These are phyloP conservation scores for Syrmaticus mikado DNA, from an alignment of 2,113 vertebrate species.

Conservation along the genomic window DNA sequence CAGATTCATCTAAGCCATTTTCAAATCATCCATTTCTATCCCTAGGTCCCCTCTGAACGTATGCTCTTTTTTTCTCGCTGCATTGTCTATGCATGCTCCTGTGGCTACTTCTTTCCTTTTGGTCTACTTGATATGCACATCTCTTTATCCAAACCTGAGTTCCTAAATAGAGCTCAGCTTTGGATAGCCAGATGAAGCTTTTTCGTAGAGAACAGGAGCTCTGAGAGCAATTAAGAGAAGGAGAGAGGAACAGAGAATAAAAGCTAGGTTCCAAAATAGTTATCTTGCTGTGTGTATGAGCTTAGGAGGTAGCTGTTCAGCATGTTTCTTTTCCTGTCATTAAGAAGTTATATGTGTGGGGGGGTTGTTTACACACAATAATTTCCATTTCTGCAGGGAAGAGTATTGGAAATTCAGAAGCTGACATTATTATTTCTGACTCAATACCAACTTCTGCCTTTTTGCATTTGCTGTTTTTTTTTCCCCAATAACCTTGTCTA, in stretches of 20 bases:
- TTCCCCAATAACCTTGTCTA: not conserved
- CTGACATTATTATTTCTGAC: constrained; percentile 1
- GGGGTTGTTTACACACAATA: not conserved
- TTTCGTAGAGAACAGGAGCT: not conserved
- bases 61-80: not conserved
- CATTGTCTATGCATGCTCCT: not conserved
- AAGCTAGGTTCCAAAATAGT: not conserved
- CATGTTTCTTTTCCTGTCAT: not conserved
- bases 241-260: not conserved
- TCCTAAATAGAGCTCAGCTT: not conserved
- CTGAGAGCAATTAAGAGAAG: not conserved
- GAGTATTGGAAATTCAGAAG: not conserved
- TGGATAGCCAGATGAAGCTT: not conserved
- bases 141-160: not conserved
- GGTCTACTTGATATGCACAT: not conserved
- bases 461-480: not conserved
- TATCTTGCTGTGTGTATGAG: not conserved
- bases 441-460: not conserved
- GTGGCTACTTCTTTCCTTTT: not conserved
- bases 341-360: not conserved
- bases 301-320: not conserved
- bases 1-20: not conserved
- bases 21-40: not conserved
- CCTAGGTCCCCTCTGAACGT: not conserved
- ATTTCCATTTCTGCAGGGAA: not conserved